Percentiles rank a stretch among this genome's conserved stretches.
Evolutionary conservation across 2,888 invertebrate species (phyloP).

Genomic region (Vanessa cardui): DNA sequence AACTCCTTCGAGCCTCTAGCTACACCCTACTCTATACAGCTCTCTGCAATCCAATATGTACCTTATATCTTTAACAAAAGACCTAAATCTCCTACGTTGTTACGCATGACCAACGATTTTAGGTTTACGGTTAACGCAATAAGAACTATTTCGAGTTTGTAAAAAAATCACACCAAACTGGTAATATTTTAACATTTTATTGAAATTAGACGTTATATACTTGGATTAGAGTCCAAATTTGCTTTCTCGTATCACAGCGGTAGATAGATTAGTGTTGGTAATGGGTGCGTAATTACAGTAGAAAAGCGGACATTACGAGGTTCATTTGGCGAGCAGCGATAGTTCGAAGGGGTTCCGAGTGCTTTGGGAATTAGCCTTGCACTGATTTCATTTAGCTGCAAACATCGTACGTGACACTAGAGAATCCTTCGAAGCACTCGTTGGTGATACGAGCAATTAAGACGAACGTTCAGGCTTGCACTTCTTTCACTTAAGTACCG

Average conservation of each 20-base stretch:
- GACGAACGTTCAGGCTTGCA: conserved; percentile 28
- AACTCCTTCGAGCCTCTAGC: conserved; percentile 77
- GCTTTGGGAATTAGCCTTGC: conserved; percentile 56
- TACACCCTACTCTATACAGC: conserved; percentile 55
- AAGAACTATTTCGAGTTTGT: conserved; percentile 66
- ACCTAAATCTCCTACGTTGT: conserved; percentile 36
- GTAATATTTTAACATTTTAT: conserved; percentile 28
- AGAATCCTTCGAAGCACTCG: conserved; percentile 38
- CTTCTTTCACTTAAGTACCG: conserved; percentile 9
- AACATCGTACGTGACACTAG: conserved; percentile 55
- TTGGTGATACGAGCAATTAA: conserved; percentile 39
- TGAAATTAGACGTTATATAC: conserved; percentile 53
- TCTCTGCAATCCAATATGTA: conserved; percentile 48
- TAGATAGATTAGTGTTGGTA: conserved; percentile 75
- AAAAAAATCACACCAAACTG: conserved; percentile 43
- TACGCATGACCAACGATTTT: conserved; percentile 58
- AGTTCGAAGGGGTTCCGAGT: conserved; percentile 69
- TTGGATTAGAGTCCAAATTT: conserved; percentile 51
- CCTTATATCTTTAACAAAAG: conserved; percentile 48
- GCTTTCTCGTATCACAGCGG: conserved; percentile 43
- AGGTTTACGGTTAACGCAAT: conserved; percentile 64
- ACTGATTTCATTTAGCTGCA: conserved; percentile 65
- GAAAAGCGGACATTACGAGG: conserved; percentile 80
- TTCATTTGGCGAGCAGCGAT: conserved; percentile 77
- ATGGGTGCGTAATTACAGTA: conserved; percentile 79